Evolutionary conservation across 2,797 vertebrate genomes (phyloP).

Genomic region (Micrastur ruficollis): DNA sequence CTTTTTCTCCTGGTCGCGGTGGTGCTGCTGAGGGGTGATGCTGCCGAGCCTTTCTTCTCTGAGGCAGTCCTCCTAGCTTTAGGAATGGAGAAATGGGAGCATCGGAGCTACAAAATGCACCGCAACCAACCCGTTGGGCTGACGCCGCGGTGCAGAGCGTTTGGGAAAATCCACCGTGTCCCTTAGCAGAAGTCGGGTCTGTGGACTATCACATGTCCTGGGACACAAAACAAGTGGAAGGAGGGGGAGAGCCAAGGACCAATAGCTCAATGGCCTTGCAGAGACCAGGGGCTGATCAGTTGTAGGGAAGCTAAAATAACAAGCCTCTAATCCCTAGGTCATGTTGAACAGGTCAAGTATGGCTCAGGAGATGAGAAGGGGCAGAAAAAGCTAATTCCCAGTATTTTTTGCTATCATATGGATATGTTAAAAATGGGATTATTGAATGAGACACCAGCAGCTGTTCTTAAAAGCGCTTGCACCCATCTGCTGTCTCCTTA

Average conservation of each 20-base stretch:
- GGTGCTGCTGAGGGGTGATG: neutral
- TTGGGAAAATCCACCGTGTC: neutral
- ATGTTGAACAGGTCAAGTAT: neutral
- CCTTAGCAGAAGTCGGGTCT: neutral
- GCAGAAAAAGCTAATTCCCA: constrained; percentile 25
- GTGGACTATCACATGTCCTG: neutral
- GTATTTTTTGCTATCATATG: neutral
- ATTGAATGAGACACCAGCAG: constrained; percentile 33
- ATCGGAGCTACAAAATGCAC: neutral
- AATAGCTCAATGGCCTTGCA: neutral
- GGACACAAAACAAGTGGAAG: neutral
- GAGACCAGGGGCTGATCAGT: neutral
- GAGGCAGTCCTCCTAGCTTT: neutral
- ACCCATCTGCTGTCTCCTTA: constrained; percentile 39
- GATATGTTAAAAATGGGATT: constrained; percentile 34
- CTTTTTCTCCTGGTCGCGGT: rapidly evolving
- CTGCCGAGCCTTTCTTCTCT: neutral
- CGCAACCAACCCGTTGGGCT: neutral
- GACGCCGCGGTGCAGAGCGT: rapidly evolving
- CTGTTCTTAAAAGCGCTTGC: constrained; percentile 14
- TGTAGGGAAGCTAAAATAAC: neutral
- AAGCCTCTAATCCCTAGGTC: constrained; percentile 19
- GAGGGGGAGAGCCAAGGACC: neutral
- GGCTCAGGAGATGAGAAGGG: constrained; percentile 5
- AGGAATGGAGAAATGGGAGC: neutral